These are phyloP conservation scores for Henricia sp. DNA, from an alignment of 53 echinoderm and acorn worm genomes.

Conservation along the genomic window DNA sequence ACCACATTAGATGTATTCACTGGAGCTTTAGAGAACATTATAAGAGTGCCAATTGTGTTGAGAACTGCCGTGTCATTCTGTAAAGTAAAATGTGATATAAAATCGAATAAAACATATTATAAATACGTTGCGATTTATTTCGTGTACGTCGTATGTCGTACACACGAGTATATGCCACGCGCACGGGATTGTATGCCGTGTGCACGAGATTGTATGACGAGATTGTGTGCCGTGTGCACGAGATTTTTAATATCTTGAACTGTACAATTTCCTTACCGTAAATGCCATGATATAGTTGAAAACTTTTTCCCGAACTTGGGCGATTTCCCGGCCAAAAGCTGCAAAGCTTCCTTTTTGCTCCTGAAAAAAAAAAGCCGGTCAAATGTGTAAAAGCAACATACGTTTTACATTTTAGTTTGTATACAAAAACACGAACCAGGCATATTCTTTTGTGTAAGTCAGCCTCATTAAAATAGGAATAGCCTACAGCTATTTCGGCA, in stretches of 20 bases:
- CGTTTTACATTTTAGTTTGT: too few species aligned
- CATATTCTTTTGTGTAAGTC: too few species aligned
- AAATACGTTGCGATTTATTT: too few species aligned
- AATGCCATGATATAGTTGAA: not conserved
- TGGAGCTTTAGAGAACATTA: not conserved
- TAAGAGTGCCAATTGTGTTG: not conserved
- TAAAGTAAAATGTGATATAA: not conserved
- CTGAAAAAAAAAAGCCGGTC: not conserved
- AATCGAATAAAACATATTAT: not conserved
- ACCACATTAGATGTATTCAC: not conserved
- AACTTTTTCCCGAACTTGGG: conserved; percentile 3
- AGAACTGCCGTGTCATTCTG: conserved; percentile 5
- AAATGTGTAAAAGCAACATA: too few species aligned
- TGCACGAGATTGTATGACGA: too few species aligned
- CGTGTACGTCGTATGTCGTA: too few species aligned
- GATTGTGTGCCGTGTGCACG: not conserved
- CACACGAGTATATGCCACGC: too few species aligned
- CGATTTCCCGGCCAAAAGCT: not conserved
- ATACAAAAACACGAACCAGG: too few species aligned
- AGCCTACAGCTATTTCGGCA: too few species aligned
- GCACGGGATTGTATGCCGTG: not conserved
- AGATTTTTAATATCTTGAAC: not conserved
- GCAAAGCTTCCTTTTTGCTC: not conserved
- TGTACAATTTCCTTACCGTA: conserved; percentile 5
- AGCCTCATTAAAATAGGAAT: too few species aligned